Percentiles rank a stretch among this genome's conserved stretches.
Conservation (phyloP, 2,797 vertebrate genomes). For the Tinamus major region DNA sequence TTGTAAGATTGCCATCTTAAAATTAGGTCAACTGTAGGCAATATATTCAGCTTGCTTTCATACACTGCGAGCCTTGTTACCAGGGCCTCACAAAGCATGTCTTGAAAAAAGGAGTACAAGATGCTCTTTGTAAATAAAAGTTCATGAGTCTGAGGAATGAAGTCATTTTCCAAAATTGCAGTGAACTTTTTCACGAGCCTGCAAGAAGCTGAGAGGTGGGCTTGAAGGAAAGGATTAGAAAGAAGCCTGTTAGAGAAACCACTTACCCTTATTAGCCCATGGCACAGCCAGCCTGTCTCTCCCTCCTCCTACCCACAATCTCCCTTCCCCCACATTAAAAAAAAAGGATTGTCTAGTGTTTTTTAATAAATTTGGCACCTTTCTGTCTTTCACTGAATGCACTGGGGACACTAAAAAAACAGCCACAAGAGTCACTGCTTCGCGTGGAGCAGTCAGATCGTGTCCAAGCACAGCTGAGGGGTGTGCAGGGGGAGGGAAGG, state of each 20-base stretch:
- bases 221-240: slow-evolving; percentile 37
- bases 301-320: background rate
- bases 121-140: slow-evolving; percentile 87
- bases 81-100: slow-evolving; percentile 81
- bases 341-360: background rate
- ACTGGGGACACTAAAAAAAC: slow-evolving; percentile 24
- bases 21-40: slow-evolving; percentile 68
- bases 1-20: slow-evolving; percentile 53
- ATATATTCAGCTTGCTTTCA: slow-evolving; percentile 59
- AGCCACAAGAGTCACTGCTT: slow-evolving; percentile 5
- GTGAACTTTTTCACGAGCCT: slow-evolving; percentile 66
- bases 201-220: slow-evolving; percentile 51
- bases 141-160: slow-evolving; percentile 81
- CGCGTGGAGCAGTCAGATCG: background rate
- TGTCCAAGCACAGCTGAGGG: background rate
- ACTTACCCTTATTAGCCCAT: slow-evolving; percentile 10
- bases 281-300: slow-evolving; percentile 18
- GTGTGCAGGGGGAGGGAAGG: background rate
- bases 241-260: slow-evolving; percentile 44
- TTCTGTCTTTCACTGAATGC: slow-evolving; percentile 34
- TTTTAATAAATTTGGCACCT: slow-evolving; percentile 45
- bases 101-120: slow-evolving; percentile 84
- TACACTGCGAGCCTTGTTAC: slow-evolving; percentile 83
- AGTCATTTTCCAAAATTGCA: slow-evolving; percentile 78
- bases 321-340: slow-evolving; percentile 22